Percentiles rank a stretch among this genome's conserved stretches.
Evolutionary conservation across 2,113 vertebrate genomes (phyloP).

Genomic region (Hylia prasina): DNA sequence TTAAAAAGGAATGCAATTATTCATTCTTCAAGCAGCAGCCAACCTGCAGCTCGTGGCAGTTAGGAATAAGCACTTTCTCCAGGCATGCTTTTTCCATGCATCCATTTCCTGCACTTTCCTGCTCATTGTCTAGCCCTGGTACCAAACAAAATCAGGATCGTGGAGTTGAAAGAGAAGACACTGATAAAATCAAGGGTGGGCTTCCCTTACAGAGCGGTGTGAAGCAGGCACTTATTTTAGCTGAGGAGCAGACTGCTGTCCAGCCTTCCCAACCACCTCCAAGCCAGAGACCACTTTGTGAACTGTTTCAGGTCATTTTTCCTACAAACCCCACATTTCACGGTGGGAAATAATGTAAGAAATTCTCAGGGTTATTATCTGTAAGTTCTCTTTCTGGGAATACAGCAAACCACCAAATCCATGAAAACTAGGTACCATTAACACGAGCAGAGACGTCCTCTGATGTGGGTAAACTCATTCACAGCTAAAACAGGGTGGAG

Average conservation of each 20-base stretch:
- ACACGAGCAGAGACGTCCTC: neutral
- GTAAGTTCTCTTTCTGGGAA: neutral
- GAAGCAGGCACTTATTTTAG: neutral
- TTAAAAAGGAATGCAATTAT: conserved; percentile 24
- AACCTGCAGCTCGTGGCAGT: neutral
- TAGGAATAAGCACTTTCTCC: neutral
- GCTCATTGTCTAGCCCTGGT: neutral
- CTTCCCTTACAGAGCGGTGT: neutral
- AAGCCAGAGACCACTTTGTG: neutral
- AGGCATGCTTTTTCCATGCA: neutral
- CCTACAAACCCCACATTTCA: neutral
- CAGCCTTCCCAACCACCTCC: neutral
- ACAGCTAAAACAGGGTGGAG: neutral
- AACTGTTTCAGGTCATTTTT: neutral
- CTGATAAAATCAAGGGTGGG: neutral
- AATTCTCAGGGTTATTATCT: neutral
- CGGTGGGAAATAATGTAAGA: neutral
- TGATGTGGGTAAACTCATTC: neutral
- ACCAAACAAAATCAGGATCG: neutral
- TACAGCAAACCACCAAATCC: neutral
- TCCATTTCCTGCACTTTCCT: neutral
- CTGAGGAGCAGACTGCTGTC: neutral
- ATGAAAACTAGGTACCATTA: neutral
- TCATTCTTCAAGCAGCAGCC: neutral
- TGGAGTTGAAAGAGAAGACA: neutral